Evolutionary conservation across 2,797 vertebrate genomes (phyloP), one percentile per base, ranked within the genome.

Genomic region (Pelochelys cantorii): DNA sequence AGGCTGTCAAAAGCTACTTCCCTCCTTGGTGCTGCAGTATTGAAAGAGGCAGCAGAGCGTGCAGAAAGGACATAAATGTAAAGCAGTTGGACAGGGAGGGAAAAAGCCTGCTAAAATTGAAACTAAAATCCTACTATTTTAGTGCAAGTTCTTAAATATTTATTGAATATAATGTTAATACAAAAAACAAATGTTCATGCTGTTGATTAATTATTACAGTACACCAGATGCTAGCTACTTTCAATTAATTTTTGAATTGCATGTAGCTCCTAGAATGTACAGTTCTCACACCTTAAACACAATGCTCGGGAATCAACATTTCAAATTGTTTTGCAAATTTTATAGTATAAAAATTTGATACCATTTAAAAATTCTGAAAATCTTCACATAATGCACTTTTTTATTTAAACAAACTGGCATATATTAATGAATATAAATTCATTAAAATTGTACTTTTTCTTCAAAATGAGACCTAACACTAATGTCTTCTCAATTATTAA

Each of bases 91-190:
- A 4, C 18, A 8, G 37, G 74, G 55, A 27, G 48, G 22, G 22
- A 86, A 48, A 5, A 75, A 90, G 25, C 27, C 29, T 85, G 17
- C 52, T 86, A 71, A n/a, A 88, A 15, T 53, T 86, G 17, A 75
- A 68, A 65, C 48, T 87, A 53, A 89, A 75, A 65, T 87, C 22
- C 65, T 83, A 31, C 42, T 88, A 57, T 57, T 92, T 83, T 80
- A 13, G 78, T 65, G 81, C 77, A 92, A 91, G 71, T 53, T 23
- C 34, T 83, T 92, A n/a, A 59, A 77, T 12, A 84, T 95, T 91
- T 81, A 75, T 60, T 81, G 83, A 52, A 55, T 53, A 8, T 80
- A 83, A 86, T 91, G 78, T 74, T 86, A 87, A 82, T 62, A 87
- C 18, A 79, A 42, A 60, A 20, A 31, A 77, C 53, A 75, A 88